Percentiles rank a stretch among this genome's conserved stretches.
Evolutionary conservation across 1,140 invertebrate species (phyloP).

Genomic region (Chlorops oryzae): DNA sequence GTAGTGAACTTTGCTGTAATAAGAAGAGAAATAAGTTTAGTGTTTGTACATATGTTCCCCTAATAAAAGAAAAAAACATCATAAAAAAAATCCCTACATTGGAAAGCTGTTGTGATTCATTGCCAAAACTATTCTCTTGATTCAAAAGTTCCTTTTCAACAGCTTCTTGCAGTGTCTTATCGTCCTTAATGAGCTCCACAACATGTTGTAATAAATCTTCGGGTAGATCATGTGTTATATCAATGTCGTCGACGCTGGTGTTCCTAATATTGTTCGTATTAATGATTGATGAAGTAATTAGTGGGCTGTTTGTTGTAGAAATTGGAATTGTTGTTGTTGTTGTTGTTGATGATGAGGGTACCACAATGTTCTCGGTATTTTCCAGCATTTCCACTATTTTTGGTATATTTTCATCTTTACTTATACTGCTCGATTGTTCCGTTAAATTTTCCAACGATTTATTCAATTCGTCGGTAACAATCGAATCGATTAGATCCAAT

Average conservation of each 20-base stretch:
- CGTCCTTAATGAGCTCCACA: conserved; percentile 59
- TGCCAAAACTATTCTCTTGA: no score
- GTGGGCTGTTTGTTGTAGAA: not conserved
- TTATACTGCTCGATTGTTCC: conserved; percentile 19
- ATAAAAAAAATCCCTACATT: no score
- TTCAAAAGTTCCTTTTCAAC: conserved; percentile 59
- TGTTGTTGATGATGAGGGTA: conserved; percentile 4
- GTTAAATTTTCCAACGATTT: conserved; percentile 24
- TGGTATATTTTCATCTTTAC: conserved; percentile 35
- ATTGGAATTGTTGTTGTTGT: not conserved
- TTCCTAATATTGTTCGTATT: no score
- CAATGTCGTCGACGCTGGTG: conserved; percentile 20
- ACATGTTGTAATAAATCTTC: conserved; percentile 63
- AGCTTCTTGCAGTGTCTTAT: conserved; percentile 61
- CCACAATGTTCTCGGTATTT: conserved; percentile 30
- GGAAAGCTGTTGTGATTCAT: no score
- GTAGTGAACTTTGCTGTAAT: no score
- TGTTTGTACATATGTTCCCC: no score
- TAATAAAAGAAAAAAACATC: no score
- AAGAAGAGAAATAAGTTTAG: no score
- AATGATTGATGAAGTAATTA: not conserved
- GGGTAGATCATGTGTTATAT: conserved; percentile 49
- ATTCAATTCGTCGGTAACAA: conserved; percentile 34
- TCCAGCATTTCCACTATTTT: conserved; percentile 46
- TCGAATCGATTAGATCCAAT: conserved; percentile 43